These are phyloP conservation scores for Bactericera cockerelli DNA, from an alignment of 1,140 invertebrate genomes.

Conservation along the genomic window DNA sequence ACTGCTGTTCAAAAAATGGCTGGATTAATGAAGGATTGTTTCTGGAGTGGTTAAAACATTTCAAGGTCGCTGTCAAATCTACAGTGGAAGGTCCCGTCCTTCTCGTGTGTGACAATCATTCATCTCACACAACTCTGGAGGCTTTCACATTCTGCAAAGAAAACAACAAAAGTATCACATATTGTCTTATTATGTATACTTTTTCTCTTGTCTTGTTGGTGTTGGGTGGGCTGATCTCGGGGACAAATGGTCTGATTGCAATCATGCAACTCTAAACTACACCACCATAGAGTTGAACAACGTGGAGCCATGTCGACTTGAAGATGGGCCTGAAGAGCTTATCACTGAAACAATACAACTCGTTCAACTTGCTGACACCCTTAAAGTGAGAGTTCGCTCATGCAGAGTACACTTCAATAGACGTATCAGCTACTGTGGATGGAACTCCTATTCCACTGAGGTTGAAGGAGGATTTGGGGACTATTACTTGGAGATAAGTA, in stretches of 20 bases:
- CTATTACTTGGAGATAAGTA: not conserved
- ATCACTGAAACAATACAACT: not conserved
- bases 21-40: conserved; percentile 26
- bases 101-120: conserved; percentile 25
- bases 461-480: not conserved
- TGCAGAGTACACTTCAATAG: not conserved
- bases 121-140: conserved; percentile 20
- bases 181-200: no score
- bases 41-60: conserved; percentile 25
- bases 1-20: conserved; percentile 21
- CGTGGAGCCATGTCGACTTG: not conserved
- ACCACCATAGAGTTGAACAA: not conserved
- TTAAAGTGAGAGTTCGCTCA: not conserved
- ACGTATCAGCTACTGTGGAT: not conserved
- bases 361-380: not conserved
- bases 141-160: conserved; percentile 5
- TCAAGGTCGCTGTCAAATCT: conserved; percentile 21
- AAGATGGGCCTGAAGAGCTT: not conserved
- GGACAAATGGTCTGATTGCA: no score
- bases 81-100: conserved; percentile 21
- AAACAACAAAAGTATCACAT: no score
- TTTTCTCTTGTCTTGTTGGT: no score
- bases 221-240: no score
- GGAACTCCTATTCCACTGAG: not conserved
- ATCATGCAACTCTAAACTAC: no score